Conservation (phyloP, 2,797 vertebrate genomes). For the Hippopotamyrus pictus region DNA sequence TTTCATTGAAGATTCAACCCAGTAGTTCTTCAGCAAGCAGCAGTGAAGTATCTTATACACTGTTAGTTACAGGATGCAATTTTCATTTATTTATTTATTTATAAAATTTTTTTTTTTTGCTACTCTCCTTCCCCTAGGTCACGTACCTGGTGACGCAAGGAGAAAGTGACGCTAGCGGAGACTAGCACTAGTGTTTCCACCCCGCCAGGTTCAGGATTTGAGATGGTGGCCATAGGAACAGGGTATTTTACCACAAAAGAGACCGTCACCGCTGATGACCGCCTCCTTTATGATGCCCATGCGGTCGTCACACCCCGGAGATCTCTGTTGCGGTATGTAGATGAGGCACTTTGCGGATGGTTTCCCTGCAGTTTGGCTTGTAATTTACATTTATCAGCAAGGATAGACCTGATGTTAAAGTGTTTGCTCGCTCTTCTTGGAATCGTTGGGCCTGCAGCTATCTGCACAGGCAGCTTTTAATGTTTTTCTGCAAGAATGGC, state of each 20-base stretch:
- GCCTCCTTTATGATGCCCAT: slow-evolving; percentile 81
- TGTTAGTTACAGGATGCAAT: background rate
- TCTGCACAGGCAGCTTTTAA: slow-evolving; percentile 81
- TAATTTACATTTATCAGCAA: background rate
- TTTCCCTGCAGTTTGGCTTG: background rate
- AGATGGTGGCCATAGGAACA: slow-evolving; percentile 85
- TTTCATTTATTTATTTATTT: background rate
- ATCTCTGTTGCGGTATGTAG: slow-evolving; percentile 81
- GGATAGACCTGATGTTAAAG: background rate
- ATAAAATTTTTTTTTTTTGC: no score
- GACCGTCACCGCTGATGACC: slow-evolving; percentile 55
- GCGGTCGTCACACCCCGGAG: slow-evolving; percentile 78
- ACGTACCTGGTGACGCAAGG: background rate
- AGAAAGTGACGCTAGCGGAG: background rate
- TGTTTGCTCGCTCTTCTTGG: background rate
- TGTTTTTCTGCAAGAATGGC: slow-evolving; percentile 79
- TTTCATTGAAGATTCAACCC: background rate
- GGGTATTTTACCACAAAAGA: slow-evolving; percentile 75
- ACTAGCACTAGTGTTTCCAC: background rate
- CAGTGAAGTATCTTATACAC: background rate
- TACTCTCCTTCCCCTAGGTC: background rate
- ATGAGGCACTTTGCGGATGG: no score
- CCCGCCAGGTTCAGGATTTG: slow-evolving; percentile 48
- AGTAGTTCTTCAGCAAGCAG: background rate
- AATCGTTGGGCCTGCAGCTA: slow-evolving; percentile 61